Percentiles rank a stretch among this genome's conserved stretches.
Evolutionary conservation across 2,797 vertebrate genomes (phyloP).

Genomic region (Cynodonichthys magdalenae): DNA sequence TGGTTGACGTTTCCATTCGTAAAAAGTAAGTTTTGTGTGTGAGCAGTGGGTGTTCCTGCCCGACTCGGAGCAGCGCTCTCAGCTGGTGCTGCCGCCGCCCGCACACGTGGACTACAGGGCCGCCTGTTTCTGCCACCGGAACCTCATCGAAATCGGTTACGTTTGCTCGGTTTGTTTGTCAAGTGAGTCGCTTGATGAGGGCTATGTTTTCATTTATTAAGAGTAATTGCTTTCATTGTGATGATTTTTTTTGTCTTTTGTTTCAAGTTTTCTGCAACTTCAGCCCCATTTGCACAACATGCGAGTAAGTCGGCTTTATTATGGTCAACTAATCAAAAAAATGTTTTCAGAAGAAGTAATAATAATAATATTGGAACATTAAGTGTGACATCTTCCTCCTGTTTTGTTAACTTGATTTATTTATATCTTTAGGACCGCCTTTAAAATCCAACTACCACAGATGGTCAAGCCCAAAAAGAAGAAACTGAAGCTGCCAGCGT

Average conservation of each 20-base stretch:
- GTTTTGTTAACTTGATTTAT: too few species aligned
- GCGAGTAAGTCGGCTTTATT: constrained; percentile 89
- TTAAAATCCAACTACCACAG: constrained; percentile 95
- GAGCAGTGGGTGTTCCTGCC: constrained; percentile 96
- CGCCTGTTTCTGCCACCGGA: constrained; percentile 96
- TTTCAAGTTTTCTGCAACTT: constrained; percentile 96
- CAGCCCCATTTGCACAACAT: constrained; percentile 99
- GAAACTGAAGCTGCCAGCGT: constrained; percentile 86
- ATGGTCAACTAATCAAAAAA: neutral
- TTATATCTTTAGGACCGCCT: constrained; percentile 87
- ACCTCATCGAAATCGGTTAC: constrained; percentile 96
- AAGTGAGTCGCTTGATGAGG: too few species aligned
- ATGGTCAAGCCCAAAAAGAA: constrained; percentile 98
- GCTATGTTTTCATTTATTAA: neutral
- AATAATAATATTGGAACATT: too few species aligned
- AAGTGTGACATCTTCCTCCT: too few species aligned
- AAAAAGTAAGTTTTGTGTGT: constrained; percentile 4
- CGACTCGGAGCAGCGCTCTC: constrained; percentile 91
- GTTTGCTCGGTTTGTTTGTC: constrained; percentile 98
- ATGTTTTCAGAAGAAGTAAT: neutral
- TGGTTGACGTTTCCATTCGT: neutral
- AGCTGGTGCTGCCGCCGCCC: constrained; percentile 90
- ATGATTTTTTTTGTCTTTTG: constrained; percentile 1
- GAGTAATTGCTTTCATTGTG: neutral
- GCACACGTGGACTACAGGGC: constrained; percentile 96